Base-by-base conservation (phyloP, 2,888 invertebrate genomes). In the Plemyria rubiginata region DNA sequence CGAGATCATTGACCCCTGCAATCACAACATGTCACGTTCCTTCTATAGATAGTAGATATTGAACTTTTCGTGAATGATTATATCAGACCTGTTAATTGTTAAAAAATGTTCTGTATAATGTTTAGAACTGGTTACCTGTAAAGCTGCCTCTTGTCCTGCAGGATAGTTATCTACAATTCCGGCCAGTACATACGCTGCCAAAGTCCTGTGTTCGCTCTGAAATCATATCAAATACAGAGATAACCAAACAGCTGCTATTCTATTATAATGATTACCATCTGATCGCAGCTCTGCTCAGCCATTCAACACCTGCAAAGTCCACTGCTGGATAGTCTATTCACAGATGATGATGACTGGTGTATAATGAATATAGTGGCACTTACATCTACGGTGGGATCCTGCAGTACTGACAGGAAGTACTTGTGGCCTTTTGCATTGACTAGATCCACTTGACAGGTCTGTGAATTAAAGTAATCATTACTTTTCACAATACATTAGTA, bases 101-200 rank as follows among this genome's bases (percentile, higher is more conserved):
- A 22, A 22, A 22, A n/a, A 22, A 22, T 22, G 22, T 22, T 22
- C 22, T 22, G n/a, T n/a, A 22, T 4, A 32, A 32, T 16, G 13
- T 28, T n/a, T 7, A 6, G 8, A 9, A 4, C 8, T 11, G 8
- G 2, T 5, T 6, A 88, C 91, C 83, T 92, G 92, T 65, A 98
- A 87, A 0, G 98, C 97, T 11, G 97, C 97, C 78, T 98, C 97
- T 91, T 99, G 98, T 0, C 98, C 99, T 15, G 96, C 94, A 46
- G 95, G 94, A 86, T 97, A 97, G 80, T 97, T 96, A 84, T 98
- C 96, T 36, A 99, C 99, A 68, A 99, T 97, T 78, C 97, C 97
- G 0, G 99, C 97, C 70, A 99, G 88, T 15, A 99, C 98, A 88
- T 99, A 99, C 22, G 99, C 98, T 4, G 99, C 98, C 84, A 99